A percentile compares a stretch with the other conserved stretches of the same genome.
Evolutionary conservation across 2,888 invertebrate genomes (phyloP).

Genomic region (Drosophila meridiana): DNA sequence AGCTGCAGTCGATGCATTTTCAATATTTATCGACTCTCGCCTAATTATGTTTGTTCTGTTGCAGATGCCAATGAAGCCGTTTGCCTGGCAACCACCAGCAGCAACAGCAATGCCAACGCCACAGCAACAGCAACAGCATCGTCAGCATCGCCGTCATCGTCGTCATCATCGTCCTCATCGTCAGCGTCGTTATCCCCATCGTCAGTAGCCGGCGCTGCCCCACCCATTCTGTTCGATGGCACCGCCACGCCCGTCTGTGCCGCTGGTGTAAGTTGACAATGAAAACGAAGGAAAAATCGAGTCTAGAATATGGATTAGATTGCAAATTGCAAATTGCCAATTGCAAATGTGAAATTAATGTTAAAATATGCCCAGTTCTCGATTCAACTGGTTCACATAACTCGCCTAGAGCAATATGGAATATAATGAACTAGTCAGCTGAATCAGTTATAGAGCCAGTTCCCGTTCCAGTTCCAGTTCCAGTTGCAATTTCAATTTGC

Average conservation of each 20-base stretch:
- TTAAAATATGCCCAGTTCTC: not conserved
- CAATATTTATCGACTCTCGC: not conserved
- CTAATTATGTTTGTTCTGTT: not conserved
- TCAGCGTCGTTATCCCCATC: constrained; percentile 22
- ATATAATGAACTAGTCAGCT: not conserved
- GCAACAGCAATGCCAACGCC: not conserved
- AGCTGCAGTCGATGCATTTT: not conserved
- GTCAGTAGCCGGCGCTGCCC: constrained; percentile 53
- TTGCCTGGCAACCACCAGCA: constrained; percentile 75
- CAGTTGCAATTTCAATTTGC: not conserved
- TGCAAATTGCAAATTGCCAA: not conserved
- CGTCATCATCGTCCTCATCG: constrained; percentile 7
- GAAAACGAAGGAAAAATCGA: not conserved
- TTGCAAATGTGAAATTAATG: not conserved
- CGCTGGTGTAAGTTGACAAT: constrained; percentile 79
- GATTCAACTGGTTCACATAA: not conserved
- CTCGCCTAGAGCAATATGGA: not conserved
- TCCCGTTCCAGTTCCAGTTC: not conserved
- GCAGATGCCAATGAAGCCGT: constrained; percentile 81
- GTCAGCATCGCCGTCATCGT: constrained; percentile 14
- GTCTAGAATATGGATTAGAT: too few relatives aligned
- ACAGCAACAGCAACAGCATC: constrained; percentile 12
- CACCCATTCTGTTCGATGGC: constrained; percentile 83
- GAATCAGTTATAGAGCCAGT: not conserved
- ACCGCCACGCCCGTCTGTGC: constrained; percentile 84